Evolutionary conservation across 2,888 invertebrate species (phyloP), one percentile per base, ranked within the genome.

Genomic region (Drosophila birchii): DNA sequence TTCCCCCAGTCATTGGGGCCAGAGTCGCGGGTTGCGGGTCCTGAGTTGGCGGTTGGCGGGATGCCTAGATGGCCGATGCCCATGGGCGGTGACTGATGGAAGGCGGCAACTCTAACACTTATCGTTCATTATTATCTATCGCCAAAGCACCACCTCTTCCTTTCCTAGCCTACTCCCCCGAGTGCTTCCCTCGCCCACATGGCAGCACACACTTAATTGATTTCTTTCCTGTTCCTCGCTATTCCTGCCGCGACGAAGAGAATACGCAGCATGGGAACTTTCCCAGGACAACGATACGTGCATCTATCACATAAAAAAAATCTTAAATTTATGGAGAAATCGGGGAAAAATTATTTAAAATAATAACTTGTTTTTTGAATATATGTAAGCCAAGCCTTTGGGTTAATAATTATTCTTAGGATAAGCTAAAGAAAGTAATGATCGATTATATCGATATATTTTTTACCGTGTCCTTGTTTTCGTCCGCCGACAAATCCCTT

Each of bases 41-140:
- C 3, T 16, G 44, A 8, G 4, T 8, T 23, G 16, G 5, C 18
- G 18, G 18, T 6, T n/a, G 29, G 18, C 12, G 32, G 14, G 51
- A 16, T 34, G 34, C 11, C 51, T 16, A 7, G 14, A 26, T 49
- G 49, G 34, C 41, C 26, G n/a, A 18, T 20, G 51, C 34, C 51
- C 34, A 51, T 20, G 64, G 44, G 53, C 44, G 51, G 66, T 72
- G 72, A 64, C 66, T 57, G 71, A 73, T 73, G 76, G 51, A 58
- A 69, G 76, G 84, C 59, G 81, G 75, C 72, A 89, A 85, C 88
- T 78, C 71, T 78, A 78, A 87, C 89, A 85, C 88, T 85, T 85
- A 85, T 81, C 86, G 78, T 85, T 89, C 73, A 89, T 85, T 89
- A 85, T 87, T 89, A 89, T 87, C 88, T 78, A 68, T 74, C 70